A percentile compares a stretch with the other conserved stretches of the same genome.
These are phyloP conservation scores for Drosophila ustulata DNA, from an alignment of 2,888 invertebrate genomes.

Conservation along the genomic window DNA sequence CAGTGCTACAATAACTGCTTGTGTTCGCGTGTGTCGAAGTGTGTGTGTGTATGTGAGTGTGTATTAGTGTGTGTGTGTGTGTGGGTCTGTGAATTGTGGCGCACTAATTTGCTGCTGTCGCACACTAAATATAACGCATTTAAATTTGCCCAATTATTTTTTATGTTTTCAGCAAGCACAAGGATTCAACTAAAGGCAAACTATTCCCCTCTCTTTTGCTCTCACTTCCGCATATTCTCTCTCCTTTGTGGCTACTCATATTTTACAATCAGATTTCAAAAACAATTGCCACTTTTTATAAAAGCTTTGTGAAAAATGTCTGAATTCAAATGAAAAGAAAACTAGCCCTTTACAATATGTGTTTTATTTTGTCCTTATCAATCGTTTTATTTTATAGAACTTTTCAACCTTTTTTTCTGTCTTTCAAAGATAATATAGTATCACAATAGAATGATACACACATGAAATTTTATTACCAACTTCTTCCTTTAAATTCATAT, in stretches of 20 bases:
- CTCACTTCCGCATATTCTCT: neutral
- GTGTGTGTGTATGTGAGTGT: constrained; percentile 2
- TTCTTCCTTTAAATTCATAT: no score
- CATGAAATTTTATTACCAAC: no score
- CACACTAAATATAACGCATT: constrained; percentile 45
- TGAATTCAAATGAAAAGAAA: neutral
- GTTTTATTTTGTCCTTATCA: neutral
- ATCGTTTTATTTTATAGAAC: neutral
- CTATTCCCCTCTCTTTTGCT: neutral
- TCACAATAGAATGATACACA: no score
- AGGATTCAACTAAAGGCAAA: constrained; percentile 20
- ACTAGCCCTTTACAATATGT: neutral
- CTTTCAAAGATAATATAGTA: no score
- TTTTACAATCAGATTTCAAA: neutral
- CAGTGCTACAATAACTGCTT: constrained; percentile 25
- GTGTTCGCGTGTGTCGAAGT: constrained; percentile 2
- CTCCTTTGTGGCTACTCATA: neutral
- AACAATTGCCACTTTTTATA: neutral
- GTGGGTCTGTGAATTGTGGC: constrained; percentile 28
- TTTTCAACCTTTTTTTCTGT: no score
- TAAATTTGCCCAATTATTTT: constrained; percentile 29
- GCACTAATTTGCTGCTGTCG: constrained; percentile 61
- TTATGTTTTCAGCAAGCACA: constrained; percentile 12
- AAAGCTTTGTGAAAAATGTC: neutral
- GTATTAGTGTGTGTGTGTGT: neutral